Percentiles rank a stretch among this genome's conserved stretches.
phyloP scores from a whole-genome alignment of 2,888 invertebrate genomes.

The Sussaba pulchella region DNA sequence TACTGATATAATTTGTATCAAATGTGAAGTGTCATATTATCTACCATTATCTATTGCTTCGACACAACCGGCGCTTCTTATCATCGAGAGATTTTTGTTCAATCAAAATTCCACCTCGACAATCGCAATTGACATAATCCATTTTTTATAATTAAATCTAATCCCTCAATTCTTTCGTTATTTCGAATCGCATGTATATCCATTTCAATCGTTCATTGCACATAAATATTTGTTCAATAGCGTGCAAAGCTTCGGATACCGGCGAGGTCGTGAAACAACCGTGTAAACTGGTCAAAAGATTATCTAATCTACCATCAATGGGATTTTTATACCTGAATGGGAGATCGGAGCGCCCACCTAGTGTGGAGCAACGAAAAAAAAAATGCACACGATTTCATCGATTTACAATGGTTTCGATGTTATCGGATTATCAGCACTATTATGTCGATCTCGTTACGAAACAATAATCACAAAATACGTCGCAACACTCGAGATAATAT shows the following conservation, averaged over 20 bases:
- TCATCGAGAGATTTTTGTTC: not conserved
- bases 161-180: not conserved
- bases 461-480: not conserved
- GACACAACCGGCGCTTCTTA: not conserved
- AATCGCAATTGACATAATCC: not conserved
- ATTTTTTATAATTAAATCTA: not conserved
- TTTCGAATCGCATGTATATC: not conserved
- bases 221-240: too few species aligned
- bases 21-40: conserved; percentile 6
- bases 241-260: not conserved
- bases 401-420: not conserved
- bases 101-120: not conserved
- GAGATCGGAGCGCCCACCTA: not conserved
- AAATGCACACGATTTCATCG: not conserved
- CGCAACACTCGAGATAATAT: not conserved
- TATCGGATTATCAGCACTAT: conserved; percentile 13
- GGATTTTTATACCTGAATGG: not conserved
- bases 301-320: conserved; percentile 20
- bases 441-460: not conserved
- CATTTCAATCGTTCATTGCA: not conserved
- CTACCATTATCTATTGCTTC: not conserved
- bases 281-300: not conserved
- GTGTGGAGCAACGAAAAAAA: conserved; percentile 9
- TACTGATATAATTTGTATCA: conserved; percentile 3
- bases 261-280: not conserved